Evolutionary conservation across 1,140 invertebrate species (phyloP), one percentile per base, ranked within the genome.

Genomic region (Drosophila arizonae): DNA sequence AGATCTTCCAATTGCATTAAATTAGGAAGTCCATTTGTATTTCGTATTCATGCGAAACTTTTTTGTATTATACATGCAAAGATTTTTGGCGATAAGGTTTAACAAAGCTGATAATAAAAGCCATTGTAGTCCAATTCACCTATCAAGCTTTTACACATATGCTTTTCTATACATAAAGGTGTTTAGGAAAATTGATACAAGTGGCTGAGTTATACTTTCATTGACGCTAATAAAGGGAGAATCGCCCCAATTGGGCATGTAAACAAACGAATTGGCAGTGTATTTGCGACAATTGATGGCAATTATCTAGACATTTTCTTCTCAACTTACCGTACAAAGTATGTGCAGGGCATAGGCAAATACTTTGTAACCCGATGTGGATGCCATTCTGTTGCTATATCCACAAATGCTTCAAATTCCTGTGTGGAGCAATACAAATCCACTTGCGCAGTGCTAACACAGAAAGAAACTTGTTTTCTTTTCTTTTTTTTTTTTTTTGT

Each of bases 301-400:
- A 21, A 55, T 61, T 57, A 51, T 62, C 66, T 26, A 21, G 17
- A 24, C 26, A 13, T 51, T 21, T 48, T 48, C 6, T 48, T 45
- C 43, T 45, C 43, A 8, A 81, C 90, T 90, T 66, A 90, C 90
- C 64, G 78, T 57, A 55, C 89, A 87, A 0, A 90, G 9, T 56
- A 90, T 51, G 50, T 90, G 73, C 52, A 90, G 64, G 21, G 67
- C 56, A 61, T 79, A 87, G 9, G 79, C 74, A 24, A 90, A 63
- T n/a, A 78, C 66, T 56, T 90, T 90, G 6, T 84, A 54, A n/a
- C 64, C 56, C 45, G 85, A 81, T 26, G 89, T 90, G 30, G 85
- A 81, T 4, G 89, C 58, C 90, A 90, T 87, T 24, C 26, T 36
- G 5, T 3, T 24, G 5, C 43, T 56, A 3, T 48, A 48, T 30